These are phyloP conservation scores for Cryptophagus acutangulus DNA, from an alignment of 2,888 invertebrate genomes.

Conservation along the genomic window DNA sequence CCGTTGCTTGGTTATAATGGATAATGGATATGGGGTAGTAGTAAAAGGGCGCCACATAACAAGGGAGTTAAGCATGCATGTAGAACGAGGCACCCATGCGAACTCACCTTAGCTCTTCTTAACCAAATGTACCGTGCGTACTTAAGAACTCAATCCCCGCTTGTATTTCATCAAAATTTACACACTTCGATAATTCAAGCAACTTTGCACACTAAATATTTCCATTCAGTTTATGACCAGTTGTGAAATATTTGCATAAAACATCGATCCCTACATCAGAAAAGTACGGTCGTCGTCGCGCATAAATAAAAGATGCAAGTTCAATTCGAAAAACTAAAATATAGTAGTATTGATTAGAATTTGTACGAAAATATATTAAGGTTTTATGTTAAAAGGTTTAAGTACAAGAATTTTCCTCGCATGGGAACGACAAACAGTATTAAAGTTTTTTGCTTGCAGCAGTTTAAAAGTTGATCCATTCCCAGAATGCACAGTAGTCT, in stretches of 20 bases:
- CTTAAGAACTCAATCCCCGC: conserved; percentile 34
- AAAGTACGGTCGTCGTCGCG: no score
- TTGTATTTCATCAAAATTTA: conserved; percentile 40
- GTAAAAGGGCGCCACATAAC: conserved; percentile 29
- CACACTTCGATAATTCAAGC: conserved; percentile 32
- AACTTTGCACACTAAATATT: no score
- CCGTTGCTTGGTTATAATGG: conserved; percentile 29
- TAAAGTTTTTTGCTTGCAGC: conserved; percentile 27
- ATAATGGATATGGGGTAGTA: conserved; percentile 19
- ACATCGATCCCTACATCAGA: no score
- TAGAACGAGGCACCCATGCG: conserved; percentile 36
- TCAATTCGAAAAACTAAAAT: no score
- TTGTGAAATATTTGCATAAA: no score
- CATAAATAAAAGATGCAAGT: no score
- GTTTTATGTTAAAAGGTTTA: conserved; percentile 3
- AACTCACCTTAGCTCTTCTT: conserved; percentile 39
- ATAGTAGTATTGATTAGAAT: no score
- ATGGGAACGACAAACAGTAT: conserved; percentile 21
- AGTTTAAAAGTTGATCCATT: conserved; percentile 32
- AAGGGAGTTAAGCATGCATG: conserved; percentile 40
- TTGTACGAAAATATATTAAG: no score
- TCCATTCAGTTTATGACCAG: no score
- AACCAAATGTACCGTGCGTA: conserved; percentile 42
- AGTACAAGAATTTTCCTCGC: conserved; percentile 7
- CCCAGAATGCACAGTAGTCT: conserved; percentile 26